These are phyloP conservation scores for Cheilosia urbana DNA, from an alignment of 2,888 invertebrate genomes.

Conservation along the genomic window DNA sequence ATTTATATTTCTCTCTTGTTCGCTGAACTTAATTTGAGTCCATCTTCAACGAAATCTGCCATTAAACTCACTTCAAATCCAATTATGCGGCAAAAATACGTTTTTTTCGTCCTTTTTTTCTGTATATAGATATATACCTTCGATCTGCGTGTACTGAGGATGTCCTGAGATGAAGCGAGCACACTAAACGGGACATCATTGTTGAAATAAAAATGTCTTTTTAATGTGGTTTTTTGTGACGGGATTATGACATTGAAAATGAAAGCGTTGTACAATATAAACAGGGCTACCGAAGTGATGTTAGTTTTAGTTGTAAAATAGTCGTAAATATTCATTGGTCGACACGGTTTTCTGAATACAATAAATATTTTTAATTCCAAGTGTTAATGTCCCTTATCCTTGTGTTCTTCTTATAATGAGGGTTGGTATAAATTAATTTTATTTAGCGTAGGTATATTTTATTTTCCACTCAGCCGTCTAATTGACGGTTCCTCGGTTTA, in stretches of 20 bases:
- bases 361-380: constrained; percentile 35
- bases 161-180: constrained; percentile 53
- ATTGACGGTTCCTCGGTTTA: constrained; percentile 56
- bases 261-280: constrained; percentile 14
- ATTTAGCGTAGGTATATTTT: constrained; percentile 23
- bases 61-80: constrained; percentile 73
- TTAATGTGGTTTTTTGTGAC: constrained; percentile 45
- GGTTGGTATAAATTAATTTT: constrained; percentile 44
- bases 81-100: constrained; percentile 73
- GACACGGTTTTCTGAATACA: constrained; percentile 9
- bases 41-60: constrained; percentile 60
- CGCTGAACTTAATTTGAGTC: constrained; percentile 57
- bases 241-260: constrained; percentile 54
- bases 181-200: constrained; percentile 56
- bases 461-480: constrained; percentile 50
- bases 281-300: constrained; percentile 5
- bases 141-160: constrained; percentile 15
- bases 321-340: constrained; percentile 50
- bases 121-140: background rate
- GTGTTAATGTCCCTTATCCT: constrained; percentile 51
- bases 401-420: constrained; percentile 7
- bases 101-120: constrained; percentile 37
- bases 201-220: constrained; percentile 56
- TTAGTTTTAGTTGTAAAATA: constrained; percentile 24
- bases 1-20: constrained; percentile 8